Conservation (phyloP, 1,140 invertebrate genomes). For the Drosophila kohkoa region DNA sequence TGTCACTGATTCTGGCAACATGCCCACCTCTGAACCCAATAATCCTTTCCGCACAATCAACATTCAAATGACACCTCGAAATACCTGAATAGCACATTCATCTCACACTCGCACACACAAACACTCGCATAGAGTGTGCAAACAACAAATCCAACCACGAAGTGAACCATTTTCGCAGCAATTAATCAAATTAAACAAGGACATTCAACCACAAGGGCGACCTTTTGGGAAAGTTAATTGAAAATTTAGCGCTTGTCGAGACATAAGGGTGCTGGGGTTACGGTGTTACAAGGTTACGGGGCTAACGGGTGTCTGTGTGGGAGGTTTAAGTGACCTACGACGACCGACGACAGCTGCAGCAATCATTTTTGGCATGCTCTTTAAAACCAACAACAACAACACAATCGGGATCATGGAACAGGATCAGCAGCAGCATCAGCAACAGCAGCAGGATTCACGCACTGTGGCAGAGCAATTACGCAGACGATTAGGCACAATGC, state of each 20-base stretch:
- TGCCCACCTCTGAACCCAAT: conserved; percentile 3
- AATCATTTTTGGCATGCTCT: conserved; percentile 42
- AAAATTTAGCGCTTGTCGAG: conserved; percentile 62
- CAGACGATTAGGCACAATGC: conserved; percentile 78
- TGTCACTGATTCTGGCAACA: conserved; percentile 26
- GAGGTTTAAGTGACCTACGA: conserved; percentile 12
- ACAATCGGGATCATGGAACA: conserved; percentile 17
- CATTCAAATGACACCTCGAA: conserved; percentile 58
- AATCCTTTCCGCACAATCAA: conserved; percentile 22
- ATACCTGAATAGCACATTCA: conserved; percentile 26
- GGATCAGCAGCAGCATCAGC: conserved; percentile 48
- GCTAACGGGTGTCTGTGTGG: neutral
- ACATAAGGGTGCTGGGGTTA: conserved; percentile 10
- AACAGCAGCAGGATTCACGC: conserved; percentile 59
- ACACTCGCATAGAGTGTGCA: neutral
- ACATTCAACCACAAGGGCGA: conserved; percentile 41
- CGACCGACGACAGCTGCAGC: conserved; percentile 59
- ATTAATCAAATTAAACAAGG: conserved; percentile 77
- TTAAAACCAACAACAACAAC: conserved; percentile 40
- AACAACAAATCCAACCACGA: conserved; percentile 10
- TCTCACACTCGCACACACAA: conserved; percentile 8
- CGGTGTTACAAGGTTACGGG: neutral
- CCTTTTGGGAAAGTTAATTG: conserved; percentile 73
- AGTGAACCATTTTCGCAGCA: conserved; percentile 67
- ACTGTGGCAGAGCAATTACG: conserved; percentile 71